Base-by-base conservation (phyloP, 2,888 invertebrate species). In the Apodemia mormo region DNA sequence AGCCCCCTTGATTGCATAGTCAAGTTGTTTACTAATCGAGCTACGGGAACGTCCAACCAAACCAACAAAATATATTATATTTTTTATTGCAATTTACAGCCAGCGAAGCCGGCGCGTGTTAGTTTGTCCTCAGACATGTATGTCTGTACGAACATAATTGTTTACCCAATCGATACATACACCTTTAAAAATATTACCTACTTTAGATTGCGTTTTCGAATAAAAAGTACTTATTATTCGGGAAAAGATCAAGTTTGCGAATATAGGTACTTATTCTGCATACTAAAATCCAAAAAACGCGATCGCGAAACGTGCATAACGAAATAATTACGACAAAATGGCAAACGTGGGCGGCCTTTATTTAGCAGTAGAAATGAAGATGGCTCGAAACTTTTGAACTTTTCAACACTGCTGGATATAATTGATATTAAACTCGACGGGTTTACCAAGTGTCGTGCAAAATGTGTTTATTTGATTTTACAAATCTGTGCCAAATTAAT, bases 261-360 rank as follows among this genome's bases (percentile, higher is more conserved):
- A 22, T 54, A 54, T 6, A 22, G n/a, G n/a, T 54, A 54, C 52
- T 54, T 54, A 54, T 54, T 64, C 37, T 37, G 33, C 14, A 64
- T 64, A 33, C 14, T 33, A 37, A 22, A 33, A 14, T 5, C 9
- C 33, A 64, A 33, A 54, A 64, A 64, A 37, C 64, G 64, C 33
- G 37, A 64, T 64, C 37, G 33, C 8, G 14, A 37, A 64, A 64
- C 37, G 37, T 64, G 64, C 64, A 64, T 37, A 64, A 64, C 64
- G 64, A 64, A 14, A 64, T 64, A 64, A 64, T 64, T 64, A 37
- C 64, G 64, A 37, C 37, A 64, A 64, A 64, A 33, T n/a, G 37
- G 14, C 14, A 8, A 12, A 12, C 58, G 58, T 58, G 58, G 58
- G 58, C 64, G 64, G 33, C 33, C 33, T 54, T 54, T 54, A 54